Evolutionary conservation across 2,797 vertebrate species (phyloP), one percentile per base, ranked within the genome.

Genomic region (Cottoperca gobio): DNA sequence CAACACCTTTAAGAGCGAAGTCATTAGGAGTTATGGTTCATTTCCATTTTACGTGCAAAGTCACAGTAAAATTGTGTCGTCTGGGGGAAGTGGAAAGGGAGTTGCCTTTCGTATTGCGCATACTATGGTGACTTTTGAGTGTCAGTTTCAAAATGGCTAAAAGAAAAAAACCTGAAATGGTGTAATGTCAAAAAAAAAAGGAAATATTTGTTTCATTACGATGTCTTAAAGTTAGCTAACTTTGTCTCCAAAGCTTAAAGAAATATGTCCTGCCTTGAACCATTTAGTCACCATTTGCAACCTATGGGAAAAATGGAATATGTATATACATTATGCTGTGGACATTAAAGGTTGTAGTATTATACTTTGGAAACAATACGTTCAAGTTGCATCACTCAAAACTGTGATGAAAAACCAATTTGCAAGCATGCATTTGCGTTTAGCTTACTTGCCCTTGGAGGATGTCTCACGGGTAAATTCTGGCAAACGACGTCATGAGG

Each of bases 401-500:
- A 24, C 26, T 16, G 52, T 33, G 33, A 61, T 50, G 39, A 85
- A 71, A 74, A 70, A 77, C 52, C 73, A 81, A 65, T 45, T 45
- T 2, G 6, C 35, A 16, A 17, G 37, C 28, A 23, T 23, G 1
- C 45, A 28, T 24, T 57, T 61, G 54, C 72, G 79, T 82, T 89
- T 79, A 68, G 80, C 24, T 79, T 19, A 8, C 42, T 40, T 2
- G 40, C 13, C 60, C 60, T 65, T 70, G 42, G 63, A 70, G 42
- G 23, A 49, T 13, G 50, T 65, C 40, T 81, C 24, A 17, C 21
- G 40, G 54, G 76, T n/a, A 70, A 48, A 73, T 74, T 82, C 78
- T 89, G 84, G 88, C 79, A 63, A 73, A 79, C 5, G 5, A n/a
- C 0, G 0, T 16, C 60, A 82, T 90, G 89, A 89, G 63, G 78